Base-by-base conservation (phyloP, 2,797 vertebrate genomes). In the Peromyscus melanophrys region DNA sequence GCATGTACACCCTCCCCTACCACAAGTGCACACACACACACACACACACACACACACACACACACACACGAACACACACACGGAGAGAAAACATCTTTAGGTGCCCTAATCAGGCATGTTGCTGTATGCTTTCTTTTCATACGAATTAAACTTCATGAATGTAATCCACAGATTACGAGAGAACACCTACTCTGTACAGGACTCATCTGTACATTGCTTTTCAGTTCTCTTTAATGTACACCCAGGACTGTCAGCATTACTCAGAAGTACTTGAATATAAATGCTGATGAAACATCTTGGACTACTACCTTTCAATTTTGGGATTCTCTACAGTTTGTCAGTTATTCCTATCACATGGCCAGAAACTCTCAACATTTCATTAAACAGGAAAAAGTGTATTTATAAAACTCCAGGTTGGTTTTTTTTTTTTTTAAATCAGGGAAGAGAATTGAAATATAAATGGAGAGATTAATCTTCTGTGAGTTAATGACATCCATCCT, bases 391-490 rank as follows among this genome's bases (percentile, higher is more conserved):
- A 94, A 95, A 97, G 8, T 61, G 0, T 83, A 78, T 96, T 96
- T 93, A 65, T n/a, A 95, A 96, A 93, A 85, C 52, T 94, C 57
- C 4, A 93, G 69, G 90, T 95, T 90, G 84, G 14, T 96, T 93
- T 52, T 95, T 82, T 98, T 96, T 94, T 69, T 95, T 90, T 98
- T 95, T 89, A 23, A 34, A 37, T 71, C 31, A 65, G 85, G 71
- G 93, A 96, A 92, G 46, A 88, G 86, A 97, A 97, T 59, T 92
- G 63, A 98, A 97, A 96, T 95, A 63, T 94, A 80, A 96, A 95
- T 16, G 0, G 7, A 89, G 67, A 97, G 95, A 97, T 95, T 96
- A 98, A 97, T 92, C 14, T 9, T 89, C 85, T 97, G 61, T 95
- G 67, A 96, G 27, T 40, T 94, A 95, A 91, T 88, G 67, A 84